A percentile compares a stretch with the other conserved stretches of the same genome.
Evolutionary conservation across 2,797 vertebrate species (phyloP).

Genomic region (Chloroceryle amazona): DNA sequence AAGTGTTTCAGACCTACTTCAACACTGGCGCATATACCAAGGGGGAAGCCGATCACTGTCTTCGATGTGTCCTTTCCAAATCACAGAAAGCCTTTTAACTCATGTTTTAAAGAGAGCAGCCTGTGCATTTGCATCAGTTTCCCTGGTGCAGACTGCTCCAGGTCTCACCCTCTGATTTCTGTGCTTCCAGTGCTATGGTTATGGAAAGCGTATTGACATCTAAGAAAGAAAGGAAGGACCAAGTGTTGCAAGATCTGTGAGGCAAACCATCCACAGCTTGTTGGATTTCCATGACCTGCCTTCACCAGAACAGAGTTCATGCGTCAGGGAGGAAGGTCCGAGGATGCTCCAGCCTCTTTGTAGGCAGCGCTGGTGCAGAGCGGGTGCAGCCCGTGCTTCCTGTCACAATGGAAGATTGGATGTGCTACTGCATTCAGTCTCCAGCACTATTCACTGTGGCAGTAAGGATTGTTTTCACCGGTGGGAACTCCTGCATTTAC

Average conservation of each 20-base stretch:
- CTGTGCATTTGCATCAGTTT: background rate
- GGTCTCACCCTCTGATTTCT: background rate
- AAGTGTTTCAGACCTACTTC: background rate
- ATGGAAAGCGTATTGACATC: background rate
- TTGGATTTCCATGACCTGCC: background rate
- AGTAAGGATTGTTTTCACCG: background rate
- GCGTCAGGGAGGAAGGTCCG: accelerated
- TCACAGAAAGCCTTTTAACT: background rate
- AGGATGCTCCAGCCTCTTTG: background rate
- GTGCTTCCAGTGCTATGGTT: background rate
- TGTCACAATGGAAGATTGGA: background rate
- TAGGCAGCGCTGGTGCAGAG: accelerated
- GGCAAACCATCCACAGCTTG: background rate
- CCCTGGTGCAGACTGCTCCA: background rate
- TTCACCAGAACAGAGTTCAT: background rate
- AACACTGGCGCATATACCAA: background rate
- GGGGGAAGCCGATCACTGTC: background rate
- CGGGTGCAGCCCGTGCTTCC: accelerated
- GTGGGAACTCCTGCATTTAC: background rate
- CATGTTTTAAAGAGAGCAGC: background rate
- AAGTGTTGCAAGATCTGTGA: background rate
- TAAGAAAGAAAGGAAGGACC: background rate
- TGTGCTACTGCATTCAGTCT: background rate
- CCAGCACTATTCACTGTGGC: background rate
- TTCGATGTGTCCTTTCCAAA: background rate